These are phyloP conservation scores for Styela plicata DNA, from an alignment of 23 tunicate genomes.

Conservation along the genomic window DNA sequence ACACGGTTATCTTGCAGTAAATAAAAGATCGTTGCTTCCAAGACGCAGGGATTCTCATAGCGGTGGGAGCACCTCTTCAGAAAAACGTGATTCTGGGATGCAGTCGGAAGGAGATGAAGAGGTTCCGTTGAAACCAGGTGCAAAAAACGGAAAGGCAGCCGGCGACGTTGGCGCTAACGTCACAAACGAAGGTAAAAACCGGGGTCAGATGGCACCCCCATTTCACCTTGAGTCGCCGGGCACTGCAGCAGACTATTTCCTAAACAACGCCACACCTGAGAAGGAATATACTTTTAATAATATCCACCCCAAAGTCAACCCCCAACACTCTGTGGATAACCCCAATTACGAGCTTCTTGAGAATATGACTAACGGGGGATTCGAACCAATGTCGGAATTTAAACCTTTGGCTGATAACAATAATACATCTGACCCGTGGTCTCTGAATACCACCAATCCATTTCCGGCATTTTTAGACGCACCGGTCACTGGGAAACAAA, in stretches of 20 bases:
- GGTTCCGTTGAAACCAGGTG: slow-evolving; percentile 30
- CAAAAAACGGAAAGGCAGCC: slow-evolving; percentile 23
- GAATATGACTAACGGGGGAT: slow-evolving; percentile 35
- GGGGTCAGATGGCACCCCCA: neutral
- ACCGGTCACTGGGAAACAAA: neutral
- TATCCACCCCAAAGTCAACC: neutral
- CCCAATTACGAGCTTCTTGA: slow-evolving; percentile 71
- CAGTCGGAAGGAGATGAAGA: slow-evolving; percentile 75
- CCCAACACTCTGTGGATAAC: slow-evolving; percentile 58
- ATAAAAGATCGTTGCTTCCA: neutral
- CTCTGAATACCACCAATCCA: neutral
- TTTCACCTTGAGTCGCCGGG: slow-evolving; percentile 10
- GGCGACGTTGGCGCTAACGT: slow-evolving; percentile 13
- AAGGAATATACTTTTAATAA: neutral
- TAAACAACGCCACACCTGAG: neutral
- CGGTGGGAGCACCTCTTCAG: slow-evolving; percentile 47
- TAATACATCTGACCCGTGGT: neutral
- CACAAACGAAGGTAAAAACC: neutral
- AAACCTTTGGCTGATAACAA: neutral
- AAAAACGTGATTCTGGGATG: slow-evolving; percentile 80
- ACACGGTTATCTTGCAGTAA: slow-evolving; percentile 14
- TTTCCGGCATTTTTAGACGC: neutral
- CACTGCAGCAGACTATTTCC: neutral
- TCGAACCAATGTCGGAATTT: slow-evolving; percentile 28
- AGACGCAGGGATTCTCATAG: slow-evolving; percentile 41